Percentiles rank a stretch among this genome's conserved stretches.
Conservation (phyloP, 1,140 invertebrate genomes). For the Asbolus verrucosus region DNA sequence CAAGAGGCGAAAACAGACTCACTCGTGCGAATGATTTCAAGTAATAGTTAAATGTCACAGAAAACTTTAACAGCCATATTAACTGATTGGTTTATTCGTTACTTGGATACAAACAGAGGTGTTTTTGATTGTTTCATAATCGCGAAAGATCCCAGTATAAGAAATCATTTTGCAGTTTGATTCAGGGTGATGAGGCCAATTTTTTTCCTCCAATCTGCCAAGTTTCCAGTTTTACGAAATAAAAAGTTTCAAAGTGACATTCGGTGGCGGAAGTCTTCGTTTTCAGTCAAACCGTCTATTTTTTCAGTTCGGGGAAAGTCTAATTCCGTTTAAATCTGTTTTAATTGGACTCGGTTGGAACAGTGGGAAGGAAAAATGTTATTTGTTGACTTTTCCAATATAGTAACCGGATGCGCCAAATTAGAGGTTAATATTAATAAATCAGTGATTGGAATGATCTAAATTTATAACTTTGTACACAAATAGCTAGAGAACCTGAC, state of each 20-base stretch:
- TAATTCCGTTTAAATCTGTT: background rate
- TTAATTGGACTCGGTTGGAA: background rate
- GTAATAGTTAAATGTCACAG: constrained; percentile 14
- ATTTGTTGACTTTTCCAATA: constrained; percentile 13
- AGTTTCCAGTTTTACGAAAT: constrained; percentile 1
- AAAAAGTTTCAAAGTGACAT: constrained; percentile 12
- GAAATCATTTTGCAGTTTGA: no score
- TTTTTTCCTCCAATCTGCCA: background rate
- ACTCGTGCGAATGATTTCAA: constrained; percentile 1
- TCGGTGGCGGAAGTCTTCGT: no score
- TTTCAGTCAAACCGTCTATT: no score
- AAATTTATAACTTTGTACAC: constrained; percentile 25
- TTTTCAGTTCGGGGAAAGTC: no score
- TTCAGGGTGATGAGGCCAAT: no score
- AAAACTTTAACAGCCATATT: constrained; percentile 2
- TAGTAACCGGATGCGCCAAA: constrained; percentile 36
- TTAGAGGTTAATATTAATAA: constrained; percentile 27
- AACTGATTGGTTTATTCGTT: constrained; percentile 15
- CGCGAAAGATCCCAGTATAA: no score
- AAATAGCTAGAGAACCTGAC: constrained; percentile 1
- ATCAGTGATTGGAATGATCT: constrained; percentile 17
- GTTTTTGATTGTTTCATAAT: background rate
- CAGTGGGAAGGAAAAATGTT: constrained; percentile 10
- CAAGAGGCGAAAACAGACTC: background rate
- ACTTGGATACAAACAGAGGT: constrained; percentile 8